Percentiles rank a stretch among this genome's conserved stretches.
phyloP scores from a whole-genome alignment of 1,140 invertebrate genomes.

The Babylonia areolata region DNA sequence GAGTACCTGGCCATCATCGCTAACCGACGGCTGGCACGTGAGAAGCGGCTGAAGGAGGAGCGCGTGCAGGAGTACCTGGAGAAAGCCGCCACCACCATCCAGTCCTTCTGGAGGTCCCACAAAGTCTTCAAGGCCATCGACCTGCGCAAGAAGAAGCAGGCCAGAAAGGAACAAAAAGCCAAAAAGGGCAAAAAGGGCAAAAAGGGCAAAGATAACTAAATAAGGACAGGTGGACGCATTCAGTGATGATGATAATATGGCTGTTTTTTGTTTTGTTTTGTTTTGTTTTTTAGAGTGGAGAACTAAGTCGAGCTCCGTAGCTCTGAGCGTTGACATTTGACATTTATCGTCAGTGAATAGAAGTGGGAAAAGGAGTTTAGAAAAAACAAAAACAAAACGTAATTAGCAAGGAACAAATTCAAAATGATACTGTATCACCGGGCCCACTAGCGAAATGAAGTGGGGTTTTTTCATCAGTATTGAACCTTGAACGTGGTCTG shows the following conservation, averaged over 20 bases:
- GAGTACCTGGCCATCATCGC: conserved; percentile 74
- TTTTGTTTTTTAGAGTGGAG: background rate
- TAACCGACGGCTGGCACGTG: conserved; percentile 66
- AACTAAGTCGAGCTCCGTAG: no score
- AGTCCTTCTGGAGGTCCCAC: conserved; percentile 76
- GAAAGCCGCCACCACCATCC: conserved; percentile 73
- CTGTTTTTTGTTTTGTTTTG: background rate
- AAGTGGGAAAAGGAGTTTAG: no score
- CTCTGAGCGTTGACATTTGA: no score
- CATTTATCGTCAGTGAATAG: no score
- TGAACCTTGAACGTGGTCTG: no score
- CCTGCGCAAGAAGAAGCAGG: conserved; percentile 72
- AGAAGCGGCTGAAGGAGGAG: conserved; percentile 70
- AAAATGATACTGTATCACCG: no score
- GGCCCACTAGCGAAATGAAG: no score
- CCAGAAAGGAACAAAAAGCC: conserved; percentile 41
- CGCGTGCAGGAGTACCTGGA: conserved; percentile 69
- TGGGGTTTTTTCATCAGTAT: no score
- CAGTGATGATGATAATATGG: background rate
- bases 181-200: background rate
- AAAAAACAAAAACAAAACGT: no score
- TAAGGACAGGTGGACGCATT: background rate
- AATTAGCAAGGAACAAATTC: no score
- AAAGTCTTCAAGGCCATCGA: conserved; percentile 75
- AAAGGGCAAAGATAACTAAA: background rate